Evolutionary conservation across 2,113 vertebrate species (phyloP), one percentile per base, ranked within the genome.

Genomic region (Cyprinodon variegatus): DNA sequence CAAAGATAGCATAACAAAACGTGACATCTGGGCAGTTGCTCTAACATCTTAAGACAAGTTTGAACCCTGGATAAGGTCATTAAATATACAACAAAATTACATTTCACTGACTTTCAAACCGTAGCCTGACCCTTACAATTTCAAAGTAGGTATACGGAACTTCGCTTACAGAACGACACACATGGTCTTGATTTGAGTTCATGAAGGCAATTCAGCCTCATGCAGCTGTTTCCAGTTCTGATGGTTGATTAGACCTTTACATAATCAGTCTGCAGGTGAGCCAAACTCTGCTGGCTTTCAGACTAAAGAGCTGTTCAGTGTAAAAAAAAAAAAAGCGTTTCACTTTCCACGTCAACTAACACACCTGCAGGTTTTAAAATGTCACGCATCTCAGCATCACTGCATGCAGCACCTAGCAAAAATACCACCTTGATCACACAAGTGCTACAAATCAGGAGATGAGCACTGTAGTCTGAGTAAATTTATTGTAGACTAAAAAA

Each of bases 161-260:
- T 45, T 45, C 43, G 8, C n/a, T 57, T 20, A 57, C 50, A 9
- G 50, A 57, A n/a, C 50, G n/a, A 57, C 50, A 57, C 20, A n/a
- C 7, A 3, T 29, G 29, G 8, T 3, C 6, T 17, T 65, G 39
- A 43, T 65, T 53, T 41, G 3, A 12, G 71, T 53, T 57, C 22
- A 15, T 5, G 7, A 65, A 36, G 48, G 9, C 2, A 36, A 61
- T 50, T 36, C 29, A 39, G 61, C 11, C 7, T 22, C 64, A 37
- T 41, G 14, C 48, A 45, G 72, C 38, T 77, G 68, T 61, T 48
- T 40, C 36, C 62, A 48, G 10, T 72, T 61, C 64, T 14, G 48
- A 7, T 29, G 22, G 36, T 10, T 0, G 45, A 68, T 68, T 50
- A 40, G 50, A 61, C 17, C n/a, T 14, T 17, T 10, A 12, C 14